Conservation (phyloP, 2,113 vertebrate genomes). For the Thamnaconus septentrionalis region DNA sequence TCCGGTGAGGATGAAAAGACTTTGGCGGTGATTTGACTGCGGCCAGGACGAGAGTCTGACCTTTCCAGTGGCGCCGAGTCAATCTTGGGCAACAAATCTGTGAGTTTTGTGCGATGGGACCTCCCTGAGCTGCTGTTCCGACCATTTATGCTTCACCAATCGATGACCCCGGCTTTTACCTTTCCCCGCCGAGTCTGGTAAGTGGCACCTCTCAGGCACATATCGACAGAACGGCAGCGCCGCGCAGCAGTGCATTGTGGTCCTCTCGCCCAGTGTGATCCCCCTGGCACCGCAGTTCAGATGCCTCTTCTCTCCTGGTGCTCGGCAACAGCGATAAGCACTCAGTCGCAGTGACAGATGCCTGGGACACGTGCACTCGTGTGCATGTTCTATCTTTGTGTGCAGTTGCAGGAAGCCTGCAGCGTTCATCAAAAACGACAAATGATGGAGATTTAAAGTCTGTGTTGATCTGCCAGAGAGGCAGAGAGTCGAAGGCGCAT, state of each 20-base stretch:
- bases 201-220: not conserved
- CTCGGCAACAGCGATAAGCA: constrained; percentile 58
- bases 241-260: constrained; percentile 40
- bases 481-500: too few relatives aligned
- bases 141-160: not conserved
- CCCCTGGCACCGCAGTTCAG: constrained; percentile 27
- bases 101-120: constrained; percentile 40
- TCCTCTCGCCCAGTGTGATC: constrained; percentile 41
- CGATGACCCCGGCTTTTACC: not conserved
- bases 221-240: constrained; percentile 29
- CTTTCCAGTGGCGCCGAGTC: too few relatives aligned
- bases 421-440: too few relatives aligned
- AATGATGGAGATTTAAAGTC: too few relatives aligned
- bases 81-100: constrained; percentile 24
- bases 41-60: too few relatives aligned
- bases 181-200: not conserved
- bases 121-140: not conserved
- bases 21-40: too few relatives aligned
- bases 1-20: too few relatives aligned
- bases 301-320: constrained; percentile 1
- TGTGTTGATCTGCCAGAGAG: too few relatives aligned
- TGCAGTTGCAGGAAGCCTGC: too few relatives aligned
- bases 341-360: constrained; percentile 43
- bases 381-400: too few relatives aligned
- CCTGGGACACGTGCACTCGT: not conserved